A percentile compares a stretch with the other conserved stretches of the same genome.
phyloP scores from a whole-genome alignment of 2,797 vertebrate genomes.

The Tapirus indicus region DNA sequence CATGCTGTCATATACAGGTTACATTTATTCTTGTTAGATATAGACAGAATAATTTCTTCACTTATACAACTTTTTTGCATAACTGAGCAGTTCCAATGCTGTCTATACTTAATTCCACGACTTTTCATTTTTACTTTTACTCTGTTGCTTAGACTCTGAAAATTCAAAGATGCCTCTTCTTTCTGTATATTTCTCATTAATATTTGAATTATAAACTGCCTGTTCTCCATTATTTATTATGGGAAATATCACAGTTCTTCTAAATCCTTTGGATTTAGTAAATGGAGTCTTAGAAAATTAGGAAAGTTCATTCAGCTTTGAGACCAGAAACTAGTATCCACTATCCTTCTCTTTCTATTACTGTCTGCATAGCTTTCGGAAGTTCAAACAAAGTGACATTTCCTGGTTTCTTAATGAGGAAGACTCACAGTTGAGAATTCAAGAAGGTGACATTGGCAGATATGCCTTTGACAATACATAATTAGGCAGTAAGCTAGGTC shows the following conservation, averaged over 20 bases:
- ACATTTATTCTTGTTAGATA: slow-evolving; percentile 31
- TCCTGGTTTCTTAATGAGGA: slow-evolving; percentile 15
- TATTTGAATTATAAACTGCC: not conserved
- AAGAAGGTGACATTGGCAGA: not conserved
- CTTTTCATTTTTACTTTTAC: slow-evolving; percentile 50
- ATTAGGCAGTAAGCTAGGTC: not conserved
- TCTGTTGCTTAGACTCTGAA: not conserved
- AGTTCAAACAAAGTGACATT: not conserved
- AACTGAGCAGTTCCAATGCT: not conserved
- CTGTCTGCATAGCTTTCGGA: not conserved
- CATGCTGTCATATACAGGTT: not conserved
- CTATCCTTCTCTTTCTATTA: not conserved
- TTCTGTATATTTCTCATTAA: not conserved
- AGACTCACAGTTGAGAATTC: not conserved
- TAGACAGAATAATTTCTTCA: slow-evolving; percentile 11
- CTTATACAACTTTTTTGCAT: slow-evolving; percentile 38
- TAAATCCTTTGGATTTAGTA: not conserved
- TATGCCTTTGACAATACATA: slow-evolving; percentile 12
- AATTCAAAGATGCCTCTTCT: slow-evolving; percentile 30
- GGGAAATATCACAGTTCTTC: not conserved
- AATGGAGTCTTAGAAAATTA: slow-evolving; percentile 10
- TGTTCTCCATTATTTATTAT: slow-evolving; percentile 28
- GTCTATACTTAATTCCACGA: slow-evolving; percentile 2
- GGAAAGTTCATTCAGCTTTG: not conserved
- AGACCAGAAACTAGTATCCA: not conserved